Evolutionary conservation across 2,888 invertebrate species (phyloP), one percentile per base, ranked within the genome.

Genomic region (Epinotia demarniana): DNA sequence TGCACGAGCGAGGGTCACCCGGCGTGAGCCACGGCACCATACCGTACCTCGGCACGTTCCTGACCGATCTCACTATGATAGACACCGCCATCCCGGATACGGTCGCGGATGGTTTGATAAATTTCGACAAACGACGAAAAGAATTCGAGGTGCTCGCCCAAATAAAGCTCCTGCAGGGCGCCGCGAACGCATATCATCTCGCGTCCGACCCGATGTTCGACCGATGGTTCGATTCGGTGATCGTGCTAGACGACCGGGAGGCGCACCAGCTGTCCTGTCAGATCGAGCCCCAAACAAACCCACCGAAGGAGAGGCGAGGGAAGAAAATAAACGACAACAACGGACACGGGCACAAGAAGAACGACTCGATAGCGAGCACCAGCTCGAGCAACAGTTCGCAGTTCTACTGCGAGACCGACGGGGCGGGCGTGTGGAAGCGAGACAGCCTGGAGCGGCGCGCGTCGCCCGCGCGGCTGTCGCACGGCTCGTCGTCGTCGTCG

Each of bases 131-230:
- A 90, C 96, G 98, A 75, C 95, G 99, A 78, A 99, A 99, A 92
- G 99, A 99, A 91, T 99, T 99, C 90, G 99, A 99, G 93, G 98
- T 99, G 33, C 95, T 99, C 77, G 99, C 99, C 11, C 99, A 99
- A 94, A 98, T 99, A 77, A 97, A 99, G 87, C 93, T 99, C 76
- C 95, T 99, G n/a, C 99, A 99, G 92, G 96, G 96, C 72, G 98
- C 99, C 16, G 99, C 99, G 3, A 98, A 99, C 87, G 98, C 99
- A 3, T 99, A 99, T 89, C 97, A 97, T 85, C 95, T 99, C 79
- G 96, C 96, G 53, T 95, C 96, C 79, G 99, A 99, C 89, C 95
- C 96, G 0, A 95, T 96, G 82, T 99, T 99, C 89, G 98, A 99
- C 91, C 95, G 97, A 72, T 99, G 99, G 99, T 99, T 99, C 89